phyloP scores from a whole-genome alignment of 2,113 vertebrate genomes.

The Atractosteus spatula region DNA sequence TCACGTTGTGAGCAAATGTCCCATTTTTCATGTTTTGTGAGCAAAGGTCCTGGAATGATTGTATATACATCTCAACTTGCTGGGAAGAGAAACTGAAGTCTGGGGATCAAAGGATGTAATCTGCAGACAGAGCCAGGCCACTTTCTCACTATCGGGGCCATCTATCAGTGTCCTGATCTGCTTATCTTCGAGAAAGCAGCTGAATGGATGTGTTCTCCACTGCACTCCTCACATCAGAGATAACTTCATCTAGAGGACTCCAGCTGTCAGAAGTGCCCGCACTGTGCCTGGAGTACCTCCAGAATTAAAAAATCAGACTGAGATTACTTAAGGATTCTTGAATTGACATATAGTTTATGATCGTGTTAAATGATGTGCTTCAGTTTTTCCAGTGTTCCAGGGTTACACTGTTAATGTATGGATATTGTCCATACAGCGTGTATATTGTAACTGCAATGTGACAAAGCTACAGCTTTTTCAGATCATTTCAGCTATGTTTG shows the following conservation, averaged over 20 bases:
- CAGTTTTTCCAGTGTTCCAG: no score
- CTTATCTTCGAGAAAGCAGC: constrained; percentile 8
- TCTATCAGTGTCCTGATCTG: background rate
- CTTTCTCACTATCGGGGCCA: constrained; percentile 6
- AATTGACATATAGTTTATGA: no score
- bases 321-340: no score
- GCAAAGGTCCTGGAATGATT: background rate
- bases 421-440: background rate
- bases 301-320: no score
- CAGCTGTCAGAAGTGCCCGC: no score
- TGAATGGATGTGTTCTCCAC: constrained; percentile 10
- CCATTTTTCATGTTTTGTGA: no score
- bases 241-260: background rate
- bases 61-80: background rate
- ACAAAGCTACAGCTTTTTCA: no score
- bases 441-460: no score
- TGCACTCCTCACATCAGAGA: background rate
- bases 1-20: no score
- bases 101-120: constrained; percentile 17
- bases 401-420: background rate
- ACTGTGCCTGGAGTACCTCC: no score
- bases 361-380: no score
- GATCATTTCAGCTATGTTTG: no score
- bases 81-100: constrained; percentile 4
- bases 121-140: constrained; percentile 12